Evolutionary conservation across 2,888 invertebrate species (phyloP), one percentile per base, ranked within the genome.

Genomic region (Brachyptera risi): DNA sequence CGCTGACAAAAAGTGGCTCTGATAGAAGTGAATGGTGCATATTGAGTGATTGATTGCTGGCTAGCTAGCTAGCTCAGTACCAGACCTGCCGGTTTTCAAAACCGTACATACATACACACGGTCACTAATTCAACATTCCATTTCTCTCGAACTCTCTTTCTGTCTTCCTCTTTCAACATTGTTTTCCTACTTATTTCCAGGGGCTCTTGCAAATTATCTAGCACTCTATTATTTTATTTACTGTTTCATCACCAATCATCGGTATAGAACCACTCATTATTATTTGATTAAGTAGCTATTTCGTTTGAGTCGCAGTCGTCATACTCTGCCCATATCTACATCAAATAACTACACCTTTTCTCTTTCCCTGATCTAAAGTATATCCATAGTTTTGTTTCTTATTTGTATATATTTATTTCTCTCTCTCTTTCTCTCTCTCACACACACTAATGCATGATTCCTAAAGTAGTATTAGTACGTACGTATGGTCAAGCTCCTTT

Each of bases 151-250:
- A 50, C 56, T 62, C 63, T 60, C 56, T 60, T 60, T 61, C 44
- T 56, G 56, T 65, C 64, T 64, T 23, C 67, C 63, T 66, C 64
- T 62, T 64, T 63, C 66, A 31, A 31, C 31, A 31, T 31, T 31
- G 31, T 31, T 31, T 7, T 31, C 5, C 11, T 31, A 31, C 11
- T 7, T 11, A 5, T 31, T 7, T 31, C 11, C 31, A 31, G 31
- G 5, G 31, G 5, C 31, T 11, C 31, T 31, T 31, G n/a, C n/a
- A n/a, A n/a, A n/a, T n/a, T n/a, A n/a, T n/a, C n/a, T n/a, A n/a
- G n/a, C n/a, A n/a, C n/a, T n/a, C n/a, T n/a, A n/a, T n/a, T n/a
- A n/a, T n/a, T n/a, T n/a, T n/a, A n/a, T n/a, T n/a, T n/a, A n/a
- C n/a, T n/a, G n/a, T n/a, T n/a, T n/a, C n/a, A n/a, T n/a, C n/a